Percentiles rank a stretch among this genome's conserved stretches.
These are phyloP conservation scores for Mizuhopecten yessoensis DNA, from an alignment of 1,140 invertebrate species.

Conservation along the genomic window DNA sequence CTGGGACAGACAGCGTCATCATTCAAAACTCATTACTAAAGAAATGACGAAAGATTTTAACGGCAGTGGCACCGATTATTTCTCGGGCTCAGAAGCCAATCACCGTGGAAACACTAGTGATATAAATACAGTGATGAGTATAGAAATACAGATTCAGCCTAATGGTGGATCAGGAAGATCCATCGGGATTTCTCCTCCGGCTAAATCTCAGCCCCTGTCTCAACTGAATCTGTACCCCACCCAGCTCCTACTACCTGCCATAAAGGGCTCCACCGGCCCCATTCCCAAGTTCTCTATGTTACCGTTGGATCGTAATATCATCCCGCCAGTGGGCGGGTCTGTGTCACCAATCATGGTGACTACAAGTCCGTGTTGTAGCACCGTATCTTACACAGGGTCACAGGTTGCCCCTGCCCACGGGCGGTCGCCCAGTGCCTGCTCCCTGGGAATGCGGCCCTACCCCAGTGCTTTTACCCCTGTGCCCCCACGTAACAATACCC, in stretches of 20 bases:
- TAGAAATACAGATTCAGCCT: constrained; percentile 77
- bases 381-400: constrained; percentile 66
- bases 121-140: constrained; percentile 70
- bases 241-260: constrained; percentile 46
- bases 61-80: constrained; percentile 74
- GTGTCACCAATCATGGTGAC: constrained; percentile 53
- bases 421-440: constrained; percentile 75
- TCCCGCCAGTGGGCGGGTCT: constrained; percentile 63
- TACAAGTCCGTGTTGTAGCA: constrained; percentile 67
- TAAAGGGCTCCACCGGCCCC: constrained; percentile 50
- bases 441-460: constrained; percentile 70
- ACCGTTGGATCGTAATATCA: constrained; percentile 62
- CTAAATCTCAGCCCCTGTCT: background rate
- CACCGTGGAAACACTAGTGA: constrained; percentile 57
- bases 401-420: constrained; percentile 70
- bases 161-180: constrained; percentile 58
- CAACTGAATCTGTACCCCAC: background rate
- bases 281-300: constrained; percentile 59
- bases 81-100: constrained; percentile 71
- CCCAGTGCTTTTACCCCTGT: constrained; percentile 79
- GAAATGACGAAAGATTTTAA: constrained; percentile 79
- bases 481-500: constrained; percentile 74
- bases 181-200: constrained; percentile 40
- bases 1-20: constrained; percentile 91
- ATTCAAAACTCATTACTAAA: constrained; percentile 85